Percentiles rank a stretch among this genome's conserved stretches.
phyloP scores from a whole-genome alignment of 2,113 vertebrate species.

The Cariama cristata region DNA sequence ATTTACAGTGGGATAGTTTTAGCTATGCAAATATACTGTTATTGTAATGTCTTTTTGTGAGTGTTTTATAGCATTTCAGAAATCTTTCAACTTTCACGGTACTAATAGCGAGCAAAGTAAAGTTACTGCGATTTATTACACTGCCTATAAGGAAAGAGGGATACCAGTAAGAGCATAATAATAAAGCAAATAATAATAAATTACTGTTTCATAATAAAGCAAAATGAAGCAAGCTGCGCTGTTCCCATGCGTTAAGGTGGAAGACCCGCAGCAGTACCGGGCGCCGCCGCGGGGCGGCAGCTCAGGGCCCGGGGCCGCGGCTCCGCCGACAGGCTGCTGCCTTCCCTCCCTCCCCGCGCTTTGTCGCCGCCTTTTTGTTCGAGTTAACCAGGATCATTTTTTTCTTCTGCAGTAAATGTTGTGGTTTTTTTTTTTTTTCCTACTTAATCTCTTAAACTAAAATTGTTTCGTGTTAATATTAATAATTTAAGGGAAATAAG shows the following conservation, averaged over 20 bases:
- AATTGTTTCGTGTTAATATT: not conserved
- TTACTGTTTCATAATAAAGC: not conserved
- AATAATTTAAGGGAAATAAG: constrained; percentile 35
- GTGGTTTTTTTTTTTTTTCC: not conserved
- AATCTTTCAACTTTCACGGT: not conserved
- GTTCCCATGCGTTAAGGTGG: fast-evolving
- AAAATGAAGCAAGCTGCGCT: fast-evolving
- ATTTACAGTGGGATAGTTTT: not conserved
- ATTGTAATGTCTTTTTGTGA: not conserved
- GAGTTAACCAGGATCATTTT: not conserved
- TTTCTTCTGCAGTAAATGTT: not conserved
- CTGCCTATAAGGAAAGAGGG: not conserved
- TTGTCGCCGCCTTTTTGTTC: not conserved
- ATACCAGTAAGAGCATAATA: not conserved
- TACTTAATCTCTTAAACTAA: constrained; percentile 26
- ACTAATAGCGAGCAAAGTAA: not conserved
- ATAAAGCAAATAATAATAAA: not conserved
- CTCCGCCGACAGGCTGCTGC: not conserved
- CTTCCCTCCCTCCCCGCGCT: not conserved
- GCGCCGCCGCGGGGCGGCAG: not conserved
- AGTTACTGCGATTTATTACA: not conserved
- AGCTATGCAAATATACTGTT: not conserved
- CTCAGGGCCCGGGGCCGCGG: not conserved
- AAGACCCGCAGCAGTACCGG: not conserved
- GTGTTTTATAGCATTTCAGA: not conserved